Evolutionary conservation across 2,797 vertebrate species (phyloP), one percentile per base, ranked within the genome.

Genomic region (Scomberomorus guttatus): DNA sequence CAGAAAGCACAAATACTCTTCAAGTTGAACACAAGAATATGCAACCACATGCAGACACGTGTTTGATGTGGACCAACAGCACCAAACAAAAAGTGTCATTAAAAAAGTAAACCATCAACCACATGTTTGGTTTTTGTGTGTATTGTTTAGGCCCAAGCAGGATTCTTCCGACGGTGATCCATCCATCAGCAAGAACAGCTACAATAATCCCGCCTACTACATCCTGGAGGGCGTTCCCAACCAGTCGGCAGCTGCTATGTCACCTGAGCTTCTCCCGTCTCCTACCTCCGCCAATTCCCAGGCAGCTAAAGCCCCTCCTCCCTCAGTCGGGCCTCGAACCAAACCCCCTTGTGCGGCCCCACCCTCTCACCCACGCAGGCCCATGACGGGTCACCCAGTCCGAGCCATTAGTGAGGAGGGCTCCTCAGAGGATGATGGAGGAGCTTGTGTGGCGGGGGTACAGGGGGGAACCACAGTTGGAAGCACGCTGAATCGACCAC

Each of bases 131-230:
- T 79, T 56, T 74, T 24, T 84, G 29, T 77, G 27, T 81, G 1
- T 84, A 2, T 75, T 37, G 0, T 76, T 3, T 86, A 99, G 98
- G 89, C 84, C 91, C 10, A 98, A 97, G 85, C 94, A 81, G 57
- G 98, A 99, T 3, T 24, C 88, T 8, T 34, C 89, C 0, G 97
- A 98, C 1, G 85, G 87, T 0, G 96, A 97, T 15, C 92, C 92
- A 0, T 90, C 93, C 6, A 85, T 92, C 0, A 87, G 94, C 86
- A 99, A 98, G 91, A 98, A 98, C 95, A 98, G 98, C 94, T 99
- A 98, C 95, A 99, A 99, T 83, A 99, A 99, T 79, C 98, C 98
- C 0, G 97, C 97, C 11, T 99, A 99, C 93, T 99, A 99, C 55
- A 98, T 99, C 75, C 94, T 99, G 62, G 98, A 99, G 81, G 98